Evolutionary conservation across 1,140 invertebrate genomes (phyloP).

Genomic region (Aphidius ervi): DNA sequence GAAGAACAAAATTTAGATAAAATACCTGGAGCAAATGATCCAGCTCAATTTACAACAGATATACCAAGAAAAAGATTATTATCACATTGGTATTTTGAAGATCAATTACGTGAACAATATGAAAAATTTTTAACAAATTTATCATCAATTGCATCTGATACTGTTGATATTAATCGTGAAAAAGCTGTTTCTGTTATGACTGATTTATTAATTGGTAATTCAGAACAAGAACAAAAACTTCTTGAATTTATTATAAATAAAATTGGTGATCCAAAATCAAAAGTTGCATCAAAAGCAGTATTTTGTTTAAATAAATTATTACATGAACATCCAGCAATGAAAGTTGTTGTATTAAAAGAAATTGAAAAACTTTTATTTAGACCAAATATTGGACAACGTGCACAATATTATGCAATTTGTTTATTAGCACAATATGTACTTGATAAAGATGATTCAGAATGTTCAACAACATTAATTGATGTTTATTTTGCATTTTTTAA

Average conservation of each 20-base stretch:
- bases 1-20: constrained; percentile 61
- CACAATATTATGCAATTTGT: constrained; percentile 93
- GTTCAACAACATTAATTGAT: constrained; percentile 78
- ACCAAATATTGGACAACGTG: constrained; percentile 75
- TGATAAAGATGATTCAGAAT: constrained; percentile 64
- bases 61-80: constrained; percentile 54
- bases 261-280: constrained; percentile 86
- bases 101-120: constrained; percentile 76
- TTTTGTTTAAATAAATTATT: constrained; percentile 83
- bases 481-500: constrained; percentile 98
- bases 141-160: constrained; percentile 62
- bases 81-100: constrained; percentile 75
- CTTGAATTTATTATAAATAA: constrained; percentile 87
- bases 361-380: constrained; percentile 87
- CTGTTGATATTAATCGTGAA: constrained; percentile 74
- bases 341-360: constrained; percentile 78
- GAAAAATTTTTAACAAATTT: constrained; percentile 65
- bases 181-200: constrained; percentile 75
- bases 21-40: constrained; percentile 9
- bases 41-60: constrained; percentile 51
- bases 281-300: constrained; percentile 82
- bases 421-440: constrained; percentile 81
- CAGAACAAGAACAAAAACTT: constrained; percentile 86
- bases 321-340: constrained; percentile 89
- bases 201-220: constrained; percentile 74